A percentile compares a stretch with the other conserved stretches of the same genome.
Conservation (phyloP, 2,113 vertebrate genomes). For the Bufo bufo region DNA sequence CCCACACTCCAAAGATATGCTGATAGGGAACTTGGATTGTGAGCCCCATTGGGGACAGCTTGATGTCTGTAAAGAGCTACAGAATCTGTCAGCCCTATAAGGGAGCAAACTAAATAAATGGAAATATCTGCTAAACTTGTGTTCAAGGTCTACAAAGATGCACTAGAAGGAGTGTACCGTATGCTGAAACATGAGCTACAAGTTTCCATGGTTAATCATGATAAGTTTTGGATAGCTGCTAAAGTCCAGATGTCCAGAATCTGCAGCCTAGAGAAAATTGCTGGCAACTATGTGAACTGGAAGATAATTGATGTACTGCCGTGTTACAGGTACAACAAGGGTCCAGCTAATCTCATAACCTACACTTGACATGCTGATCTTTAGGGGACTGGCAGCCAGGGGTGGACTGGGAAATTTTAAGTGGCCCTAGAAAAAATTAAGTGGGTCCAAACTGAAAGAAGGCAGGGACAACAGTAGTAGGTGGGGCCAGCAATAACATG, state of each 20-base stretch:
- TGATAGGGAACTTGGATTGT: too few species aligned
- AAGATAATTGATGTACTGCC: constrained; percentile 63
- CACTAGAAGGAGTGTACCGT: constrained; percentile 59
- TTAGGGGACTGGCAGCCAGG: too few species aligned
- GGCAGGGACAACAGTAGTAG: too few species aligned
- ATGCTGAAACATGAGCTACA: constrained; percentile 63
- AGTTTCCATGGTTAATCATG: constrained; percentile 46
- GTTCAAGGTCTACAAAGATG: constrained; percentile 57
- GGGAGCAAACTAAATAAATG: neutral
- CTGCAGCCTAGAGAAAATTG: constrained; percentile 62
- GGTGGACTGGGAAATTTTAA: too few species aligned
- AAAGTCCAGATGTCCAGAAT: constrained; percentile 58
- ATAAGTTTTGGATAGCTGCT: constrained; percentile 65
- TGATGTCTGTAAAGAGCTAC: too few species aligned
- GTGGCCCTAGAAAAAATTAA: too few species aligned
- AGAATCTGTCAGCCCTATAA: too few species aligned
- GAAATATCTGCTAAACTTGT: neutral
- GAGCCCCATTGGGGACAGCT: too few species aligned
- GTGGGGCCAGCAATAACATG: too few species aligned
- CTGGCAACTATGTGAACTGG: constrained; percentile 64
- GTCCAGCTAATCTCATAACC: neutral
- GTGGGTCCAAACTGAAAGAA: too few species aligned
- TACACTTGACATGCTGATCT: neutral
- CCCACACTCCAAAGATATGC: too few species aligned
- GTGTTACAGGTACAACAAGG: constrained; percentile 60